Evolutionary conservation across 2,888 invertebrate species (phyloP), one percentile per base, ranked within the genome.

Genomic region (Melieria omissa): DNA sequence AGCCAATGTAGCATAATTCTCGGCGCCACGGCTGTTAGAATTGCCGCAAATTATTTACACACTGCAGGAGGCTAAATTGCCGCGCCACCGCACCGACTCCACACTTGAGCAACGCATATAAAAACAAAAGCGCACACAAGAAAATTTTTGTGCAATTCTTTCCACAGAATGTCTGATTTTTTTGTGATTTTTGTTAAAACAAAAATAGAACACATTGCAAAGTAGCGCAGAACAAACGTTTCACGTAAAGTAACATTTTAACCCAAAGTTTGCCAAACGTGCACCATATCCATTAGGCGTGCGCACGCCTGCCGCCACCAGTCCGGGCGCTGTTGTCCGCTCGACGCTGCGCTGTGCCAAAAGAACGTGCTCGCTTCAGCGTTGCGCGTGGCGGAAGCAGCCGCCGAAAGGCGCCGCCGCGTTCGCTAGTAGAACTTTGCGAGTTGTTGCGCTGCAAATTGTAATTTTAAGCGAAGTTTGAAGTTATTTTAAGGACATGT

Each of bases 261-360:
- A 65, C 65, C 65, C 54, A 66, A 71, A 71, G 71, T 71, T 71
- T 71, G 71, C 62, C 65, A 71, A 71, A 71, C 71, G 71, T 71
- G 71, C 52, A 29, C 52, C 61, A 61, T 61, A 71, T 71, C 71
- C 71, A 71, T 71, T 71, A 71, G 52, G 47, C 60, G 12, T 49
- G n/a, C 52, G 5, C 14, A 14, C 52, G 12, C n/a, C 52, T 52
- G 9, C 52, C 29, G 29, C 29, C 29, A 29, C 29, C 29, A 29
- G 29, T 29, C 29, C 3, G 9, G 12, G 8, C 10, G 52, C 10
- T 6, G 12, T 12, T 52, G 52, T 52, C 52, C 52, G 52, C 12
- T 12, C 52, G 14, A 14, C 14, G 9, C 52, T 12, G 4, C 8
- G 12, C 14, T n/a, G 58, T 16, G 10, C 58, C 58, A 29, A 14